Base-by-base conservation (phyloP, 1,140 invertebrate species). In the Cheumatopsyche charites region DNA sequence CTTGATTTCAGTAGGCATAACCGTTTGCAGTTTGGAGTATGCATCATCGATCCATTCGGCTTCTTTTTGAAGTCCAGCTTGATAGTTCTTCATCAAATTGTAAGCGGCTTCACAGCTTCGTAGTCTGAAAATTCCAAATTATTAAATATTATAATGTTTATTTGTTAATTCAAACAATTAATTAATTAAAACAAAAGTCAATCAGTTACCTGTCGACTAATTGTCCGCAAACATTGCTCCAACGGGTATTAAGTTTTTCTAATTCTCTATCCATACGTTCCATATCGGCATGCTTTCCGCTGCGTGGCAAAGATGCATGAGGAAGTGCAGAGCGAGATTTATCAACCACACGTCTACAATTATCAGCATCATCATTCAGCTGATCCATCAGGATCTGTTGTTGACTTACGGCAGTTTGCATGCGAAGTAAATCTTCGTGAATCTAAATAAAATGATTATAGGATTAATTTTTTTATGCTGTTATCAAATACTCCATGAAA, bases 201-300 rank as follows among this genome's bases (percentile, higher is more conserved):
- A 17, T 21, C 71, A 17, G 77, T 77, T 78, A 94, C 91, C 94
- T 91, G 78, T 98, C 96, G 62, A 92, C 91, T 55, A 98, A 85
- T 83, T 98, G 95, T 42, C 89, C 89, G 80, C 94, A 95, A 12
- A 98, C 90, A 76, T 92, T 94, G 76, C 91, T 93, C 96, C 96
- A 99, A 62, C 96, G 87, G 43, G 88, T 89, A 75, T 93, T 94
- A 4, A 99, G 82, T 77, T 92, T 90, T 74, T 92, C 90, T 1
- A 98, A 92, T 77, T 98, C 96, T 75, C 94, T 92, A 79, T 98
- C 96, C n/a, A 98, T 81, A 15, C 92, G 86, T 77, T 98, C 96
- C 68, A 99, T 88, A 84, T 99, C 97, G 90, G 91, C 76, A 80
- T 89, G 84, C 76, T 86, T 80, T 70, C 86, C 73, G 85, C 88